Evolutionary conservation across 2,113 vertebrate genomes (phyloP), one percentile per base, ranked within the genome.

Genomic region (Scopus umbretta): DNA sequence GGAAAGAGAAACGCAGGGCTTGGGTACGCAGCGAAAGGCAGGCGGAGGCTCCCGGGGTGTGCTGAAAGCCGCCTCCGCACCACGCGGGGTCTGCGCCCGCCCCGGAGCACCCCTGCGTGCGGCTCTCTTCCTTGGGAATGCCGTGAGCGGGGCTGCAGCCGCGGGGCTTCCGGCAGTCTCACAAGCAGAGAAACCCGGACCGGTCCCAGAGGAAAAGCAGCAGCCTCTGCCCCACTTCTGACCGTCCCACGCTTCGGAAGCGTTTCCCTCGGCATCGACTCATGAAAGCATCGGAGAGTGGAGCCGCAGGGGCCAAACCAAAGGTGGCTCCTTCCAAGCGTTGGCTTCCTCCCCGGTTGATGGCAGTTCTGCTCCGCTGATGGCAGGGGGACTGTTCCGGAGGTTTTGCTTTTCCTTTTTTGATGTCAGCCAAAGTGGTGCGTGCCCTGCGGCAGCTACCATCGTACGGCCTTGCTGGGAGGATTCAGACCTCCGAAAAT

Each of bases 191-290:
- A 22, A 83, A 19, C 7, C 32, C 1, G 0, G 8, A 14, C 21
- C 47, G 18, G 36, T 61, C 66, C 81, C 2, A 0, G 26, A 49
- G 59, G 61, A 52, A 9, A 12, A 40, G 22, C 86, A 72, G 78
- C 65, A 72, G 81, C 87, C 65, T 86, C 59, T 92, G 89, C 68
- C 83, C 89, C 20, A 6, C 68, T 65, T 79, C 21, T 55, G 75
- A 16, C 56, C 7, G 0, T 36, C 82, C 74, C 53, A 72, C 4
- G 5, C 71, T 47, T 25, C 10, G 61, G 61, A 58, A 82, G 79
- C 1, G 0, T 61, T 88, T 86, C 49, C 62, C 42, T 67, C 1
- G 0, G 14, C 25, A 23, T 38, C 0, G 0, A 45, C 32, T 68
- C 5, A 1, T 43, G 13, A 26, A 9, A 34, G 47, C 4, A 0